Conservation (phyloP, 1,140 invertebrate genomes). For the Heliconius hewitsoni region DNA sequence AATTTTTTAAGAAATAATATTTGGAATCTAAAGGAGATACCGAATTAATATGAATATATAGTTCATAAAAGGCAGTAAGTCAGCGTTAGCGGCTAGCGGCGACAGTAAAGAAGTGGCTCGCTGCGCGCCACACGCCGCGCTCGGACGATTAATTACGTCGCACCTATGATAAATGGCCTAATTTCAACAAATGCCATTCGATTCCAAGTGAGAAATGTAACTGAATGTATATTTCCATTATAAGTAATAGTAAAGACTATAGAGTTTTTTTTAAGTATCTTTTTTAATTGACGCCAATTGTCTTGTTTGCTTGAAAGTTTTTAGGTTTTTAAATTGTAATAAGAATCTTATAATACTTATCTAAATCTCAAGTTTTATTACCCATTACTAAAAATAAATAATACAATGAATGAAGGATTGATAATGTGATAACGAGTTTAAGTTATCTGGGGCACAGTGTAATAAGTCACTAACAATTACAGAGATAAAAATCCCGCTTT, state of each 20-base stretch:
- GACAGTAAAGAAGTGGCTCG: not conserved
- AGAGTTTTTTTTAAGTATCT: not conserved
- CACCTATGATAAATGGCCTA: slow-evolving; percentile 11
- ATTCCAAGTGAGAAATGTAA: not conserved
- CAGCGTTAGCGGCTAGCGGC: not conserved
- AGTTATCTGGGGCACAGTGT: too few relatives aligned
- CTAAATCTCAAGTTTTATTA: too few relatives aligned
- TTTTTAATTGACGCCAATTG: too few relatives aligned
- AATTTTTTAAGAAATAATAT: not conserved
- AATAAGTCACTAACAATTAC: too few relatives aligned
- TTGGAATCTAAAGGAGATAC: not conserved
- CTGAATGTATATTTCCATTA: not conserved
- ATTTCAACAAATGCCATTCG: not conserved
- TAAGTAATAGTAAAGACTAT: not conserved
- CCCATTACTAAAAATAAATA: too few relatives aligned
- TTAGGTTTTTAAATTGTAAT: too few relatives aligned
- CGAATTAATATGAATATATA: slow-evolving; percentile 11
- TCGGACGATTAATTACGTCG: not conserved
- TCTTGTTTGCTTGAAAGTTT: too few relatives aligned
- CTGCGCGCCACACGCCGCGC: not conserved
- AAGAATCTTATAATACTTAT: too few relatives aligned
- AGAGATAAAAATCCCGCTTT: too few relatives aligned
- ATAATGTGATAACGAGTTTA: too few relatives aligned
- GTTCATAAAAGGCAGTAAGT: not conserved
- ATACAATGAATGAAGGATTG: too few relatives aligned